Percentiles rank a stretch among this genome's conserved stretches.
These are phyloP conservation scores for Dryoscopus gambensis DNA, from an alignment of 2,113 vertebrate genomes.

Conservation along the genomic window DNA sequence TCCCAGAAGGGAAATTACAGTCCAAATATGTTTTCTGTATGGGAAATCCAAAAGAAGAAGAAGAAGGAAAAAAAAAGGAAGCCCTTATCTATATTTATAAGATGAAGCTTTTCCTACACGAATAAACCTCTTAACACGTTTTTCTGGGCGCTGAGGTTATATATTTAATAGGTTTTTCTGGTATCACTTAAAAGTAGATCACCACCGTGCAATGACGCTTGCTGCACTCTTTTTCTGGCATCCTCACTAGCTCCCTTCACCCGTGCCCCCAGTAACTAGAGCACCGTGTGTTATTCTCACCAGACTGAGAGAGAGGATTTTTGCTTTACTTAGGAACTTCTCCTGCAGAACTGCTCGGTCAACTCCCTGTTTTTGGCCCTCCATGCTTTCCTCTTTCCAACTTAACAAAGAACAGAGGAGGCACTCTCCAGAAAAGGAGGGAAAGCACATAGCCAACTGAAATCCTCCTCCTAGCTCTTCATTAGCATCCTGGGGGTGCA, in stretches of 20 bases:
- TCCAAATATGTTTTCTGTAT: not conserved
- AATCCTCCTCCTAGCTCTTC: not conserved
- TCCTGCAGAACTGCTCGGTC: not conserved
- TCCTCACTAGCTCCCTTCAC: constrained; percentile 51
- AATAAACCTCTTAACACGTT: constrained; percentile 64
- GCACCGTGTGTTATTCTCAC: constrained; percentile 31
- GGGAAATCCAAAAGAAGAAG: constrained; percentile 49
- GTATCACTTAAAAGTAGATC: constrained; percentile 59
- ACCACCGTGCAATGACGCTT: constrained; percentile 49
- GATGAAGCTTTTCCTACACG: constrained; percentile 53
- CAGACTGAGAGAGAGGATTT: constrained; percentile 3
- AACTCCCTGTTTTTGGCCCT: not conserved
- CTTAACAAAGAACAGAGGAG: not conserved
- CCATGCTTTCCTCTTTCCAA: not conserved
- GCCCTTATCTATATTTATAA: constrained; percentile 66
- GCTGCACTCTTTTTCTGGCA: constrained; percentile 62
- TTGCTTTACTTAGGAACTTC: constrained; percentile 2
- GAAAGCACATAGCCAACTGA: not conserved
- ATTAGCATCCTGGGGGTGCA: not conserved
- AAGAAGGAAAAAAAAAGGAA: not conserved
- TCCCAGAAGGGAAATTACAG: constrained; percentile 42
- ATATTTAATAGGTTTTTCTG: constrained; percentile 68
- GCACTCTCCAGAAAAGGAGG: not conserved
- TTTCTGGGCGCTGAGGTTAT: constrained; percentile 56
- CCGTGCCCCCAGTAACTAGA: constrained; percentile 46